Evolutionary conservation across 2,113 vertebrate species (phyloP), one percentile per base, ranked within the genome.

Genomic region (Poicephalus meyeri): DNA sequence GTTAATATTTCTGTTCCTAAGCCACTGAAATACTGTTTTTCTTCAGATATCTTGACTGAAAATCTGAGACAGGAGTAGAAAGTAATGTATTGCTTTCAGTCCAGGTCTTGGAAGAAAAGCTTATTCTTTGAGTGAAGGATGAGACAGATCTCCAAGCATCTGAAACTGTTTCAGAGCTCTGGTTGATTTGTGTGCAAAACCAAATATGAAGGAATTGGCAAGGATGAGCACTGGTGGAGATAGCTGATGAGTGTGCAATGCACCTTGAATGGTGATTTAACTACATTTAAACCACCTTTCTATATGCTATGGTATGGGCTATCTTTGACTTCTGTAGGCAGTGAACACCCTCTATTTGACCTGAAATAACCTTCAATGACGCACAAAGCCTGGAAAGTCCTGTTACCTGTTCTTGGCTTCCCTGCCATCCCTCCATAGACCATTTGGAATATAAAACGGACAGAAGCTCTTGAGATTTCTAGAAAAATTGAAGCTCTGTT

Each of bases 301-400:
- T 53, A 10, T 83, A 2, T 63, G 64, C 90, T 73, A 50, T 88
- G 55, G 58, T 46, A 21, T 53, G 41, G 31, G 53, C 50, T 91
- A 68, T 73, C 69, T 92, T 79, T 77, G 71, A 53, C 63, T 94
- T 88, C 8, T 64, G 0, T 20, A 49, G 65, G 55, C 60, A 64
- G 37, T 28, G 37, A 86, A 26, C 56, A 76, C 42, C 56, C n/a
- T 79, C 29, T 69, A 1, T 76, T 74, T 86, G 44, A 76, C 86
- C 89, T 91, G 77, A 56, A 74, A 78, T 93, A 76, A 83, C 91
- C 88, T 89, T 23, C 35, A 95, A 82, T 91, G 73, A 87, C 91
- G 73, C 69, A 78, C 64, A 81, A 92, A 83, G 60, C 79, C 42
- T 96, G 21, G 86, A 83, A 93, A 95, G 94, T 95, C 91, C 79